phyloP scores from a whole-genome alignment of 2,113 vertebrate species.

The Pachyramphus minor region DNA sequence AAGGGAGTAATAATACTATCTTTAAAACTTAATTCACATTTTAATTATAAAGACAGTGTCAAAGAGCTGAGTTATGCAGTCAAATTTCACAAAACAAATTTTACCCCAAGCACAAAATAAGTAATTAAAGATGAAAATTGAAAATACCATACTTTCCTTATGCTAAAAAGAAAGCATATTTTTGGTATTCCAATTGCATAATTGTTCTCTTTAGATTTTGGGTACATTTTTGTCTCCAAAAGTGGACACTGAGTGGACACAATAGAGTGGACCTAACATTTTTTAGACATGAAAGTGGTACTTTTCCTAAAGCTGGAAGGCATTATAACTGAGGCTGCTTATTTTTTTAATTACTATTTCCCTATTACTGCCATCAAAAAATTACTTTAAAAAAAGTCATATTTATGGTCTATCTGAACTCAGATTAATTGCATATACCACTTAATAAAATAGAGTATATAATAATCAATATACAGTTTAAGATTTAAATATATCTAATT shows the following conservation, averaged over 20 bases:
- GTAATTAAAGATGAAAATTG: neutral
- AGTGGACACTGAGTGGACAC: neutral
- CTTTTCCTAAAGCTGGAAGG: slow-evolving; percentile 47
- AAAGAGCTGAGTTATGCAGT: slow-evolving; percentile 34
- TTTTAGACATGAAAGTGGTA: slow-evolving; percentile 25
- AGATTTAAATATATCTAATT: neutral
- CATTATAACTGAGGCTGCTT: slow-evolving; percentile 46
- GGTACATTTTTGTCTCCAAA: neutral
- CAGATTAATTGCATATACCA: slow-evolving; percentile 3
- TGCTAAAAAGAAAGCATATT: neutral
- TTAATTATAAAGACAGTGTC: slow-evolving; percentile 49
- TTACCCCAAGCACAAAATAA: neutral
- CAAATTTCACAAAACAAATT: slow-evolving; percentile 28
- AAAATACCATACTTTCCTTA: neutral
- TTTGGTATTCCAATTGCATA: neutral
- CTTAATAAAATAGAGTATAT: neutral
- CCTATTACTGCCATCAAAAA: slow-evolving; percentile 8
- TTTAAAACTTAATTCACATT: slow-evolving; percentile 66
- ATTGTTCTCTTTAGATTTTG: neutral
- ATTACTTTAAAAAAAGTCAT: neutral
- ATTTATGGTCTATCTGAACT: slow-evolving; percentile 38
- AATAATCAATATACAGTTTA: neutral
- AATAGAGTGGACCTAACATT: slow-evolving; percentile 13
- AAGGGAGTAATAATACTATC: slow-evolving; percentile 28
- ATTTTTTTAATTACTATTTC: slow-evolving; percentile 12